Evolutionary conservation across 2,113 vertebrate genomes (phyloP).

Genomic region (Tichodroma muraria): DNA sequence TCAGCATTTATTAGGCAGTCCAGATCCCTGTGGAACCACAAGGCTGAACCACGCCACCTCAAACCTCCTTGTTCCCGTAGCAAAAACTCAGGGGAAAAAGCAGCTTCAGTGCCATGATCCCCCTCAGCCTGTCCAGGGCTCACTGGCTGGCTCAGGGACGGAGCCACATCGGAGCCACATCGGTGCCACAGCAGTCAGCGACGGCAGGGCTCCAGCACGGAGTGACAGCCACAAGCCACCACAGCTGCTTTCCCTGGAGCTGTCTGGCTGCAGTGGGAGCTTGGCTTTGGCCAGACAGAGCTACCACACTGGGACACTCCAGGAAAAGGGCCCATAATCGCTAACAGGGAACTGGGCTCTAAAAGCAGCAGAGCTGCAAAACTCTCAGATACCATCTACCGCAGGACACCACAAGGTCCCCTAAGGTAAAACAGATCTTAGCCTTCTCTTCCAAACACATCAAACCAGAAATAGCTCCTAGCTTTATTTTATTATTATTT

Average conservation of each 20-base stretch:
- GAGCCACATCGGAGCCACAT: background rate
- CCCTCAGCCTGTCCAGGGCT: background rate
- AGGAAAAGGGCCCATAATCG: background rate
- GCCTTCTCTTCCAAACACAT: constrained; percentile 17
- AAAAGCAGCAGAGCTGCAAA: constrained; percentile 5
- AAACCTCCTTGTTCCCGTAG: background rate
- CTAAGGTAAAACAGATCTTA: constrained; percentile 22
- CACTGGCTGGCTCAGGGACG: background rate
- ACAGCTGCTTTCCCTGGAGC: background rate
- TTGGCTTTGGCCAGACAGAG: background rate
- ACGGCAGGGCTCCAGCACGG: background rate
- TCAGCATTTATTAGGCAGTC: background rate
- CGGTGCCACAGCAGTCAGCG: background rate
- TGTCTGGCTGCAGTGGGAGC: background rate
- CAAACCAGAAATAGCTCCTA: constrained; percentile 22
- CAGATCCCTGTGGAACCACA: background rate
- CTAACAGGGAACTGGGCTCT: background rate
- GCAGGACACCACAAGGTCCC: constrained; percentile 25
- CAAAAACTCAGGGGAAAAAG: background rate
- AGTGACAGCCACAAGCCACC: background rate
- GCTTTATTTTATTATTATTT: background rate
- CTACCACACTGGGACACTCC: background rate
- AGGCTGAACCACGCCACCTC: background rate
- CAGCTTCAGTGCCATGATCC: background rate
- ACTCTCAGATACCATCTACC: constrained; percentile 2